Conservation (phyloP, 23 tunicate genomes). For the Oikopleura vanhoeffeni region DNA sequence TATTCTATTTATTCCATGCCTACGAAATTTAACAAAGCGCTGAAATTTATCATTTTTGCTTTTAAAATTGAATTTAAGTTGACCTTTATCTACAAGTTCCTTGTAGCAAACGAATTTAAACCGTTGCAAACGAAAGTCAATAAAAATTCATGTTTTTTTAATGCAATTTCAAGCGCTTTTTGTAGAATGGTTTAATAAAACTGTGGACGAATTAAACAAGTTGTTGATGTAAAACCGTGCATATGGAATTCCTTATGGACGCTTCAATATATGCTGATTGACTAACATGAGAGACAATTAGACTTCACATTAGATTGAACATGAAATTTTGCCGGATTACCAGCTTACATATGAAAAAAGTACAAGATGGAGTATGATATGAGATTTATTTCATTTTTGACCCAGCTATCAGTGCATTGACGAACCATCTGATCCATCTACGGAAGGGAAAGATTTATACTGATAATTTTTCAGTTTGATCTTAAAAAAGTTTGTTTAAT, state of each 20-base stretch:
- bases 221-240: constrained; percentile 51
- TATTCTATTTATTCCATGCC: too few relatives aligned
- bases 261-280: constrained; percentile 75
- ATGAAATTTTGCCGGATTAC: constrained; percentile 43
- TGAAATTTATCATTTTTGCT: too few relatives aligned
- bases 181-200: too few relatives aligned
- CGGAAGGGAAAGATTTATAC: background rate
- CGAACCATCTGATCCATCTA: constrained; percentile 24
- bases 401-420: constrained; percentile 85
- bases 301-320: constrained; percentile 57
- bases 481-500: too few relatives aligned
- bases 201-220: constrained; percentile 41
- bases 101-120: too few relatives aligned
- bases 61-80: too few relatives aligned
- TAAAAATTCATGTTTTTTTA: too few relatives aligned
- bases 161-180: too few relatives aligned
- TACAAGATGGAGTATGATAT: constrained; percentile 38
- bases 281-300: constrained; percentile 76
- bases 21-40: too few relatives aligned
- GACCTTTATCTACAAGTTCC: too few relatives aligned
- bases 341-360: constrained; percentile 31
- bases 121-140: too few relatives aligned
- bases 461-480: too few relatives aligned
- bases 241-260: constrained; percentile 68
- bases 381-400: constrained; percentile 90